Evolutionary conservation across 1,140 invertebrate genomes (phyloP).

Genomic region (Danaus melanippus): DNA sequence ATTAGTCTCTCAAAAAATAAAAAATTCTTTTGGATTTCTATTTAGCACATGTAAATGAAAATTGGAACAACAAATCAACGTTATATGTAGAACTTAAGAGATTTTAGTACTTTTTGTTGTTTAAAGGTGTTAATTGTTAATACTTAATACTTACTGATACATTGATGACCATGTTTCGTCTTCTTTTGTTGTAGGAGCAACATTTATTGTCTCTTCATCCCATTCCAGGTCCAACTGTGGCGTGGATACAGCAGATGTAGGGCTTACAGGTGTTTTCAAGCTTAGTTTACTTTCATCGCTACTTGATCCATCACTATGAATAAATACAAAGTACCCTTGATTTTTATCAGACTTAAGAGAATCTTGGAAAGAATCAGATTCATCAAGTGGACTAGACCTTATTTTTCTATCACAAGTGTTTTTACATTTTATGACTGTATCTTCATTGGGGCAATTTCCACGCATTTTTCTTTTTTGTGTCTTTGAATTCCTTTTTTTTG

Average conservation of each 20-base stretch:
- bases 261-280: slow-evolving; percentile 38
- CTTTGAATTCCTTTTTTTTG: slow-evolving; percentile 38
- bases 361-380: slow-evolving; percentile 21
- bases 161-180: slow-evolving; percentile 65
- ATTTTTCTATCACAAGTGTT: slow-evolving; percentile 39
- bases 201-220: slow-evolving; percentile 61
- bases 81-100: no score
- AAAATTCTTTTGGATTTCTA: no score
- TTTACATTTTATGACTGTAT: slow-evolving; percentile 50
- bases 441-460: slow-evolving; percentile 27
- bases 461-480: slow-evolving; percentile 51
- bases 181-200: slow-evolving; percentile 58
- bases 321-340: slow-evolving; percentile 60
- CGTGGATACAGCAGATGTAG: slow-evolving; percentile 37
- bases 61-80: no score
- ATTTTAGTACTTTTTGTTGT: no score
- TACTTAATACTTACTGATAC: slow-evolving; percentile 48
- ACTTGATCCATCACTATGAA: slow-evolving; percentile 55
- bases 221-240: slow-evolving; percentile 58
- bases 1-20: slow-evolving; percentile 9
- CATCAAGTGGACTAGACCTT: slow-evolving; percentile 24
- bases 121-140: no score
- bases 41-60: no score
- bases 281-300: slow-evolving; percentile 54
- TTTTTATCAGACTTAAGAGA: slow-evolving; percentile 38